phyloP scores from a whole-genome alignment of 2,797 vertebrate genomes.

The Acanthornis magna region DNA sequence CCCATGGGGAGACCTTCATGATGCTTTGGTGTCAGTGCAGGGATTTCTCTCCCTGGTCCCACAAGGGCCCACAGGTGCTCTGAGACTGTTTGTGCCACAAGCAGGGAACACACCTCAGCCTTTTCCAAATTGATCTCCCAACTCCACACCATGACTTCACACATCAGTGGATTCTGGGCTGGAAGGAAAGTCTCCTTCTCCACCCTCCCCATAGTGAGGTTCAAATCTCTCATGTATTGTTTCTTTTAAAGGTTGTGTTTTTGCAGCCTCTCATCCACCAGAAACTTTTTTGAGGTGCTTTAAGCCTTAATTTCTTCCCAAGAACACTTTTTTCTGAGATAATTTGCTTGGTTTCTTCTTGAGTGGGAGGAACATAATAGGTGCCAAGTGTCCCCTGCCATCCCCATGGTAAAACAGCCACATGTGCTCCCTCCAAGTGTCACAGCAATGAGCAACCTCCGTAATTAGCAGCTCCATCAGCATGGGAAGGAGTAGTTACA shows the following conservation, averaged over 20 bases:
- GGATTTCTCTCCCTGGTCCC: neutral
- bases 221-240: neutral
- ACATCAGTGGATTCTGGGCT: neutral
- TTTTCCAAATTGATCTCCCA: neutral
- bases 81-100: neutral
- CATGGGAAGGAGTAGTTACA: neutral
- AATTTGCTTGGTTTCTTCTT: neutral
- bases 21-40: neutral
- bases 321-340: neutral
- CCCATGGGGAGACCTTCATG: neutral
- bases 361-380: neutral
- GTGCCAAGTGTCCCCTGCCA: neutral
- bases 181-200: neutral
- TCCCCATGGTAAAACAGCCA: neutral
- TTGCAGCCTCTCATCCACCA: neutral
- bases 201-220: neutral
- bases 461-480: neutral
- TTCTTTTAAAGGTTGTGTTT: neutral
- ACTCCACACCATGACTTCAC: accelerated
- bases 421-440: neutral
- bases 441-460: neutral
- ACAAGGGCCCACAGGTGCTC: neutral
- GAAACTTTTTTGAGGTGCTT: neutral
- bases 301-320: neutral
- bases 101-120: neutral